Evolutionary conservation across 2,888 invertebrate species (phyloP), one percentile per base, ranked within the genome.

Genomic region (Pandemis cinnamomeana): DNA sequence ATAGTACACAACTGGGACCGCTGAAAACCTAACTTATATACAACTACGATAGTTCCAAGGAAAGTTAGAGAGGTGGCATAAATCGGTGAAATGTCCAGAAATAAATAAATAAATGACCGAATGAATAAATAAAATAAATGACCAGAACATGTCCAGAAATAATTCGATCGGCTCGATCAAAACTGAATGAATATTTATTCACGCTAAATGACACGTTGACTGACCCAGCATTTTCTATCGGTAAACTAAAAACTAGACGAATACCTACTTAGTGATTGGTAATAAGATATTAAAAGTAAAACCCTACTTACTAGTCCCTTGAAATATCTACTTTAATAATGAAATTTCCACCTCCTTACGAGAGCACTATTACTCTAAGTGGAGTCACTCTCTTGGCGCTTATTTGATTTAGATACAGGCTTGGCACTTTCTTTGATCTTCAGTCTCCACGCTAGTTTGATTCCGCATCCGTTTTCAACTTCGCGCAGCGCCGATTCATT

Each of bases 291-390:
- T 46, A 58, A 27, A 27, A 8, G 20, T 58, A 13, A 11, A 58
- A 58, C 53, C n/a, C 8, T 7, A 53, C 53, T 58, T 27, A 41
- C 11, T 10, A 15, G n/a, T 51, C 20, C 51, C 62, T 64, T 36
- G 7, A 58, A 58, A 27, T 13, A 55, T 13, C 42, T 15, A 51
- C 27, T 53, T 60, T 44, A 36, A 67, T 36, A 36, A 62, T 55
- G 4, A 46, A 36, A 46, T 46, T 36, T 71, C 64, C 58, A 61
- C 44, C 62, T 62, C 62, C 55, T 72, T 68, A 67, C 53, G 8
- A 13, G 55, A 67, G 72, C 72, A 55, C 67, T 72, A 72, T 67
- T 61, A 5, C 62, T 27, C 42, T 67, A 68, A 72, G 71, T 67
- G 53, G 61, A 72, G 62, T 46, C 20, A 55, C 71, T 71, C 71